A percentile compares a stretch with the other conserved stretches of the same genome.
Evolutionary conservation across 2,113 vertebrate species (phyloP).

Genomic region (Poecilia latipinna): DNA sequence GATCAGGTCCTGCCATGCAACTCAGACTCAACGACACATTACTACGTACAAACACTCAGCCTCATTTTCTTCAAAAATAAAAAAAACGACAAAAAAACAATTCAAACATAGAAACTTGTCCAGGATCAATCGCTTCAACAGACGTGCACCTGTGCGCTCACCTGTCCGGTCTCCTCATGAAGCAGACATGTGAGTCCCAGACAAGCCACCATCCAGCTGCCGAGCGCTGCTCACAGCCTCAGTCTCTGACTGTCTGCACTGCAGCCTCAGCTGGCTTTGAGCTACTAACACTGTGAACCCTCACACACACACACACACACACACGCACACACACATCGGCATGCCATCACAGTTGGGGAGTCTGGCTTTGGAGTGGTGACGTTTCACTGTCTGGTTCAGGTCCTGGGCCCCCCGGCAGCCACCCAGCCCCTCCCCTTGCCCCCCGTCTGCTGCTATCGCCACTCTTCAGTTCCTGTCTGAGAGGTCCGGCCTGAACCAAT

Average conservation of each 20-base stretch:
- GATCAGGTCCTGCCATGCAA: slow-evolving; percentile 1
- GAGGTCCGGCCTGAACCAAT: slow-evolving; percentile 7
- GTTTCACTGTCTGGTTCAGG: slow-evolving; percentile 65
- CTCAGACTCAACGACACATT: not conserved
- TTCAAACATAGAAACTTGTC: not conserved
- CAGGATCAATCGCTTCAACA: not conserved
- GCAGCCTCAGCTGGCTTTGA: slow-evolving; percentile 70
- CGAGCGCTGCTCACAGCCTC: slow-evolving; percentile 47
- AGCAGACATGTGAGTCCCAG: slow-evolving; percentile 47
- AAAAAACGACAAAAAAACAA: not conserved
- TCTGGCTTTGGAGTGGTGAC: slow-evolving; percentile 70
- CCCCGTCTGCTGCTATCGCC: not conserved
- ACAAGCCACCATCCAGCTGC: slow-evolving; percentile 45
- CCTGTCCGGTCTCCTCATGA: slow-evolving; percentile 46
- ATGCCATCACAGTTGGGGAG: slow-evolving; percentile 43
- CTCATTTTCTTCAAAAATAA: not conserved
- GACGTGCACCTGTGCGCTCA: slow-evolving; percentile 27
- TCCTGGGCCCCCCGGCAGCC: slow-evolving; percentile 40
- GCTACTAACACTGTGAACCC: slow-evolving; percentile 67
- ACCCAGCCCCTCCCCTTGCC: slow-evolving; percentile 34
- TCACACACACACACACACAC: slow-evolving; percentile 36
- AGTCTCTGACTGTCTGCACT: slow-evolving; percentile 56
- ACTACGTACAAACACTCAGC: not conserved
- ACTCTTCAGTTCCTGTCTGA: slow-evolving; percentile 23
- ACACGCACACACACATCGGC: slow-evolving; percentile 4